These are phyloP conservation scores for Pteronura brasiliensis DNA, from an alignment of 2,113 vertebrate genomes.

Conservation along the genomic window DNA sequence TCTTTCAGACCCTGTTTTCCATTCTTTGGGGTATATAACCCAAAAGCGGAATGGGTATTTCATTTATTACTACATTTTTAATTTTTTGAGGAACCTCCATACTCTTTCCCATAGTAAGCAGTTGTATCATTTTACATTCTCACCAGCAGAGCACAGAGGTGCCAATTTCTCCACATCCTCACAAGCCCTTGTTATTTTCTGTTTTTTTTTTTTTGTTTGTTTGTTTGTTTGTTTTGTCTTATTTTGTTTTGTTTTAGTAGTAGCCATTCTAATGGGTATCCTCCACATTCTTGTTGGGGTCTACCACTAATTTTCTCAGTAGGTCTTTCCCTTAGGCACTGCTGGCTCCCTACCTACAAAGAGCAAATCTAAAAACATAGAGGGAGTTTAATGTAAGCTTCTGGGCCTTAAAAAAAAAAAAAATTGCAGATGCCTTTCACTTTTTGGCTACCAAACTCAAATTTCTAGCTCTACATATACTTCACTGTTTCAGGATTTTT, in stretches of 20 bases:
- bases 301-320: neutral
- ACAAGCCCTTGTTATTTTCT: neutral
- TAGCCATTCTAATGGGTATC: neutral
- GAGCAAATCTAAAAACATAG: neutral
- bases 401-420: neutral
- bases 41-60: neutral
- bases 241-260: neutral
- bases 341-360: neutral
- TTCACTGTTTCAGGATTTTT: neutral
- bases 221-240: neutral
- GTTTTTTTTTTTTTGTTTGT: no score
- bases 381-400: neutral
- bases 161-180: neutral
- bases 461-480: neutral
- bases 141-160: neutral
- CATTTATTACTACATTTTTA: neutral
- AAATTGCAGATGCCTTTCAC: neutral
- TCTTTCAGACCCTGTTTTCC: neutral
- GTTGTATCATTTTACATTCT: neutral
- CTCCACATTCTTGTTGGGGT: neutral
- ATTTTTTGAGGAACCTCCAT: neutral
- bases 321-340: neutral
- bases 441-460: neutral
- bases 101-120: neutral
- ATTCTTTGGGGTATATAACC: neutral